Conservation (phyloP, 2,888 invertebrate species). For the Therioaphis trifolii region DNA sequence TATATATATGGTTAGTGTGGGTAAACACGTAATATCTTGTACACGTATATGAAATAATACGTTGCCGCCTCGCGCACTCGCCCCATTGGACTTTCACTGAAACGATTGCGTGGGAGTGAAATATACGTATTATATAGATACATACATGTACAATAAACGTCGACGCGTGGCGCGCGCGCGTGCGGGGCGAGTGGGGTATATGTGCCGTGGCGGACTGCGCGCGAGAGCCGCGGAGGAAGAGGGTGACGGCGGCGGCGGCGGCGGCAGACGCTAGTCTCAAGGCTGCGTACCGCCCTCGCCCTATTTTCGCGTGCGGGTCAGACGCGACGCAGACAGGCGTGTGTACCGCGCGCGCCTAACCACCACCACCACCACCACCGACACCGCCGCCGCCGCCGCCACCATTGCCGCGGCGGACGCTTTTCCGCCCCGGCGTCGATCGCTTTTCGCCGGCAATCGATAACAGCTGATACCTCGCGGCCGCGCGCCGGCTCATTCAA, state of each 20-base stretch:
- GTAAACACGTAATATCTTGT: no score
- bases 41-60: no score
- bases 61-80: neutral
- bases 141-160: neutral
- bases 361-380: neutral
- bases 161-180: neutral
- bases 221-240: neutral
- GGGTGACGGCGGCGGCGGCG: constrained; percentile 55
- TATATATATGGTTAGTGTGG: no score
- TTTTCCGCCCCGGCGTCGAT: no score
- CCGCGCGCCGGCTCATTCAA: constrained; percentile 47
- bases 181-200: neutral
- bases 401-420: neutral
- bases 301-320: constrained; percentile 53
- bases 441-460: constrained; percentile 60
- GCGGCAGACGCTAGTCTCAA: constrained; percentile 62
- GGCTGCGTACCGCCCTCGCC: constrained; percentile 60
- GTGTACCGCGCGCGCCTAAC: neutral
- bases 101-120: constrained; percentile 37
- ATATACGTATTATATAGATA: neutral
- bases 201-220: neutral
- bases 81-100: constrained; percentile 50
- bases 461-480: constrained; percentile 47
- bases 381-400: neutral
- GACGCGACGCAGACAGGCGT: constrained; percentile 40